Conservation (phyloP, 2,113 vertebrate species). For the Galeopterus variegatus region DNA sequence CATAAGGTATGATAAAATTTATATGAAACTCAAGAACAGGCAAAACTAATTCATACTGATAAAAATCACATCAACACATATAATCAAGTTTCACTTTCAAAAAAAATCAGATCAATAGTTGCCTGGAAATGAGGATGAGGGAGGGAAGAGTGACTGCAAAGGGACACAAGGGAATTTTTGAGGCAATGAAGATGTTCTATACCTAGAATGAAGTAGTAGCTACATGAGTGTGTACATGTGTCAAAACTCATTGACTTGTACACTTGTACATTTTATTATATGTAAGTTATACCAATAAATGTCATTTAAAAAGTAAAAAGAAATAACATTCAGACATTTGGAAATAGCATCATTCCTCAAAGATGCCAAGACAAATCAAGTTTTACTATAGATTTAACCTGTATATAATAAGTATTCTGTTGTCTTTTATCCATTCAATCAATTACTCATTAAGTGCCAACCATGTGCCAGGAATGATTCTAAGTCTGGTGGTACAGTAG, state of each 20-base stretch:
- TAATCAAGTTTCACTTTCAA: no score
- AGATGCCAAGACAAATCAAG: not conserved
- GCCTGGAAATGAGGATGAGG: not conserved
- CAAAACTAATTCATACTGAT: not conserved
- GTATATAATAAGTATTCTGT: not conserved
- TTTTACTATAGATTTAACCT: constrained; percentile 33
- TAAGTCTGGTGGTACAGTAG: not conserved
- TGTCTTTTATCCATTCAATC: constrained; percentile 34
- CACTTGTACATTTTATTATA: not conserved
- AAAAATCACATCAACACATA: not conserved
- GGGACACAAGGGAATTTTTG: not conserved
- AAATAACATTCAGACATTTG: constrained; percentile 19
- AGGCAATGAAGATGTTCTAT: not conserved
- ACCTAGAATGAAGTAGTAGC: not conserved
- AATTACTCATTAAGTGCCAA: not conserved
- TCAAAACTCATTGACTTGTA: constrained; percentile 6
- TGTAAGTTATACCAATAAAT: not conserved
- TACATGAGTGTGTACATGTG: not conserved
- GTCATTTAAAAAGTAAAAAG: constrained; percentile 31
- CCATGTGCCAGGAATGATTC: not conserved
- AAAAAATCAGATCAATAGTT: not conserved
- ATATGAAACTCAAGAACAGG: not conserved
- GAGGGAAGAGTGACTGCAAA: not conserved
- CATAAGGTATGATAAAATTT: not conserved
- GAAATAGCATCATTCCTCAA: constrained; percentile 10